These are phyloP conservation scores for Mellivora capensis DNA, from an alignment of 2,113 vertebrate genomes.

Conservation along the genomic window DNA sequence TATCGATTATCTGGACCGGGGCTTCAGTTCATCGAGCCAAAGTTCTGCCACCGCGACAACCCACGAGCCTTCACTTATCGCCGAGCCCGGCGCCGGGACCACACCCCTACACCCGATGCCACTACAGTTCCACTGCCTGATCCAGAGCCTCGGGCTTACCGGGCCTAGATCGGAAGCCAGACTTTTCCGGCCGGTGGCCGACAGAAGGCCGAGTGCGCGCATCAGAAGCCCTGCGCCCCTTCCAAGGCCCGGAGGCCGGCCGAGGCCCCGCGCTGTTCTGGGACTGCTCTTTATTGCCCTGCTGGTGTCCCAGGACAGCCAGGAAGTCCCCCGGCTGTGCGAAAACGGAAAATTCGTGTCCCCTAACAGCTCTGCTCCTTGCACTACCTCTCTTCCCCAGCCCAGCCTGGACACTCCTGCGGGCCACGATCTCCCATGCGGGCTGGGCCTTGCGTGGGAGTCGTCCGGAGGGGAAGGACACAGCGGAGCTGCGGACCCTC, in stretches of 20 bases:
- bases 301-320: not conserved
- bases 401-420: not conserved
- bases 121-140: not conserved
- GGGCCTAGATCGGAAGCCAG: not conserved
- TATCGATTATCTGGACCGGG: not conserved
- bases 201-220: not conserved
- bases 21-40: not conserved
- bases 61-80: not conserved
- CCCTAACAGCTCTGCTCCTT: not conserved
- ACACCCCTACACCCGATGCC: not conserved
- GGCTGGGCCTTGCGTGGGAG: not conserved
- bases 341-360: not conserved
- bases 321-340: not conserved
- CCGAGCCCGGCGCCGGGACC: not conserved
- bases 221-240: not conserved
- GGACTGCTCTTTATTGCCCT: not conserved
- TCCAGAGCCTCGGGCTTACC: not conserved
- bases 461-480: not conserved
- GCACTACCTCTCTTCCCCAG: not conserved
- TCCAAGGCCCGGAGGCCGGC: not conserved
- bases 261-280: rapidly evolving
- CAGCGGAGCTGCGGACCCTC: not conserved
- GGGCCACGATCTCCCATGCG: not conserved
- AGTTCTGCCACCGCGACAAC: not conserved
- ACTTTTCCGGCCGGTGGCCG: not conserved